Conservation (phyloP, 2,113 vertebrate species). For the Panthera tigris region DNA sequence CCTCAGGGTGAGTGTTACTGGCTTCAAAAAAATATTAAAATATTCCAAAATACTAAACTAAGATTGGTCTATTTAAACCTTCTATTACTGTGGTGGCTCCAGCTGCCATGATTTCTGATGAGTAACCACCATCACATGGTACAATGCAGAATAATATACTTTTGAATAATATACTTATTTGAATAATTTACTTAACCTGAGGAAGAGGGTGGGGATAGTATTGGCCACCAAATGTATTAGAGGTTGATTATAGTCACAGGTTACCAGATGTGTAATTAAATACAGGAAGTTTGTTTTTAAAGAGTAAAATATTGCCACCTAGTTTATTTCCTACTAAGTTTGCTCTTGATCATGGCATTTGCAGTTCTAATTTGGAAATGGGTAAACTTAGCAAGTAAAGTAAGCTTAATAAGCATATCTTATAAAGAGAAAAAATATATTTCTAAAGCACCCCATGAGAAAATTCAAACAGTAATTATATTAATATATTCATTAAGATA, state of each 20-base stretch:
- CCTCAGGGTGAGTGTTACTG: not conserved
- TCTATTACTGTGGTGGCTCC: not conserved
- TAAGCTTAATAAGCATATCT: conserved; percentile 10
- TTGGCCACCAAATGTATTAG: not conserved
- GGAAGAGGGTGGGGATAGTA: not conserved
- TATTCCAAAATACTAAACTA: not conserved
- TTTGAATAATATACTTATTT: not conserved
- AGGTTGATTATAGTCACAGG: not conserved
- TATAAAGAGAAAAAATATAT: not conserved
- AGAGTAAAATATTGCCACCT: not conserved
- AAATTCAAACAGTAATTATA: not conserved
- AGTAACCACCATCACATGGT: not conserved
- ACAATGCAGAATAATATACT: not conserved
- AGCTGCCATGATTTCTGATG: not conserved
- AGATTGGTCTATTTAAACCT: not conserved
- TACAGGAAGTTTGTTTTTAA: not conserved
- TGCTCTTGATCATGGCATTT: not conserved
- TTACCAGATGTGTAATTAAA: not conserved
- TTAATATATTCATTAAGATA: not conserved
- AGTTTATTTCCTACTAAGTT: not conserved
- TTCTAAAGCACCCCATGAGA: not conserved
- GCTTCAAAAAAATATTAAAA: not conserved
- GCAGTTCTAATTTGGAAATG: not conserved
- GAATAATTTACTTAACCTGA: not conserved
- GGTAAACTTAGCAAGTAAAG: not conserved